Conservation (phyloP, 2,888 invertebrate genomes). For the Bedellia somnulentella region DNA sequence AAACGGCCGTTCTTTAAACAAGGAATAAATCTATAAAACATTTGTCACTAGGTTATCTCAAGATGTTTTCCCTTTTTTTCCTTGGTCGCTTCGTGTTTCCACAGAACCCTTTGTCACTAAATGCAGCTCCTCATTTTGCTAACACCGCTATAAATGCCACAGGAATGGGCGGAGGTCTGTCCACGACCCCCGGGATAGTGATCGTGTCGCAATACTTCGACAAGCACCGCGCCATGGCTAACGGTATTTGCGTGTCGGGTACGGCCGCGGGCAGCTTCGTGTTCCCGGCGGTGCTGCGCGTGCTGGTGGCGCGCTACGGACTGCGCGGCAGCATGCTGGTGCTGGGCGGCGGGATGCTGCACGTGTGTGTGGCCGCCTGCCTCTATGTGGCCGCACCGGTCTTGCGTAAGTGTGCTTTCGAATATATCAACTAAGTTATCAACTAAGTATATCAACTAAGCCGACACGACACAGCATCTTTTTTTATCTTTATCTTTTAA, state of each 20-base stretch:
- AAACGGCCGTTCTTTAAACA: no score
- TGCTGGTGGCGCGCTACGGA: constrained; percentile 69
- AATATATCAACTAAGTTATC: no score
- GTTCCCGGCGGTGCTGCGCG: constrained; percentile 73
- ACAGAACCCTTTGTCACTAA: no score
- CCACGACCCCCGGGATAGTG: constrained; percentile 79
- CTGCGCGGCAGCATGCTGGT: constrained; percentile 72
- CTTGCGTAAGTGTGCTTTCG: no score
- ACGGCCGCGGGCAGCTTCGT: constrained; percentile 80
- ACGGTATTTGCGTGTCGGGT: constrained; percentile 79
- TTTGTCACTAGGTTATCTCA: no score
- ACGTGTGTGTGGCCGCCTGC: constrained; percentile 72
- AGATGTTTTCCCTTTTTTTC: no score
- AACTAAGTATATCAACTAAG: no score
- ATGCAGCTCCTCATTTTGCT: background rate
- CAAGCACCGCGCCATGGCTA: constrained; percentile 75
- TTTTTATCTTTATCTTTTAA: no score
- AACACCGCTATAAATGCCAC: constrained; percentile 8
- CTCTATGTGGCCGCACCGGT: constrained; percentile 63
- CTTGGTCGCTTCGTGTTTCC: no score
- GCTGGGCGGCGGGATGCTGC: constrained; percentile 72
- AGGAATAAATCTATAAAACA: no score
- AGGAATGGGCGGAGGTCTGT: constrained; percentile 78
- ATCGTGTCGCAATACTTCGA: constrained; percentile 81
- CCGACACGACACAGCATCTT: no score